A percentile compares a stretch with the other conserved stretches of the same genome.
Evolutionary conservation across 2,888 invertebrate species (phyloP).

Genomic region (Drosophila picticornis): DNA sequence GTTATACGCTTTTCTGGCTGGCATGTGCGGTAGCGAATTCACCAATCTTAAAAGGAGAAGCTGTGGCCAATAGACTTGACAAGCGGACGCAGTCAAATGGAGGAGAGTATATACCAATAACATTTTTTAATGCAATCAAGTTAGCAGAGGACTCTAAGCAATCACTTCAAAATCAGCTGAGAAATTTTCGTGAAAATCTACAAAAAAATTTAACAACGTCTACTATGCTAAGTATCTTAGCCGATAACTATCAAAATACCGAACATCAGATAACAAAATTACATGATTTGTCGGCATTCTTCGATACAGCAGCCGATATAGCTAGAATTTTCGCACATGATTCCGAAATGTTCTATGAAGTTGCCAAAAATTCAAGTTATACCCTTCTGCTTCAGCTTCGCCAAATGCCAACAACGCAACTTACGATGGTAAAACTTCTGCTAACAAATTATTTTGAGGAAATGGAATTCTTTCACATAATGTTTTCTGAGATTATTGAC

Average conservation of each 20-base stretch:
- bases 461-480: constrained; percentile 82
- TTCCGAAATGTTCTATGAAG: constrained; percentile 66
- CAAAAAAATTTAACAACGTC: constrained; percentile 79
- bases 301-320: constrained; percentile 58
- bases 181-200: constrained; percentile 73
- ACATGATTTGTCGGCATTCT: constrained; percentile 64
- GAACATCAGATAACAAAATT: constrained; percentile 53
- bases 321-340: constrained; percentile 64
- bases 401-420: constrained; percentile 71
- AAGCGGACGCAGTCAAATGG: constrained; percentile 34
- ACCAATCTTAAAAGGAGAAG: constrained; percentile 2
- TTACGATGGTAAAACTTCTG: constrained; percentile 66
- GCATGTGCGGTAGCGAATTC: not conserved
- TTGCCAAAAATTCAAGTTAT: constrained; percentile 76
- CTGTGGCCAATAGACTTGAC: not conserved
- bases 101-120: constrained; percentile 73
- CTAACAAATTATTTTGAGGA: constrained; percentile 81
- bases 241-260: constrained; percentile 35
- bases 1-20: constrained; percentile 16
- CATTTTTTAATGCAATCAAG: constrained; percentile 69
- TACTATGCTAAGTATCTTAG: constrained; percentile 49
- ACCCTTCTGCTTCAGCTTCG: constrained; percentile 73
- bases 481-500: constrained; percentile 78
- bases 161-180: constrained; percentile 67
- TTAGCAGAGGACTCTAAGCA: constrained; percentile 68